These are phyloP conservation scores for Garrulus glandarius DNA, from an alignment of 2,797 vertebrate genomes.

Conservation along the genomic window DNA sequence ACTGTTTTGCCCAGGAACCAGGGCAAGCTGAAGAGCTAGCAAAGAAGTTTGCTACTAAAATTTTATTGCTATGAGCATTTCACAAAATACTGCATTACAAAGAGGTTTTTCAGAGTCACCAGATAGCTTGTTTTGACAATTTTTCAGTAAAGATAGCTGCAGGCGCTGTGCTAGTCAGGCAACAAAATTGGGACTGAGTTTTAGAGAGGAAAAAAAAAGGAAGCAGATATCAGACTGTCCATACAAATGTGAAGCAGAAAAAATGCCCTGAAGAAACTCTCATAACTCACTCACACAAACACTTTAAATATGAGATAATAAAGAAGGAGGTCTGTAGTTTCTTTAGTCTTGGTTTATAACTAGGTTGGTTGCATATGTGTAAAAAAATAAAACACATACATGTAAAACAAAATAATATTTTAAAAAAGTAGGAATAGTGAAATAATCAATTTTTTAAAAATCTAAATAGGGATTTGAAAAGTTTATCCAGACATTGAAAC, in stretches of 20 bases:
- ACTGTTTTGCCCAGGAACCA: neutral
- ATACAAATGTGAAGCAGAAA: neutral
- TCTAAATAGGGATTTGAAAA: neutral
- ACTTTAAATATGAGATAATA: neutral
- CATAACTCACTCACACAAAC: neutral
- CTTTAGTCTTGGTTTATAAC: neutral
- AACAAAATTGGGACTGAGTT: neutral
- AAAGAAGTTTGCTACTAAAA: neutral
- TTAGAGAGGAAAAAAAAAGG: neutral
- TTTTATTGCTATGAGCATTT: neutral
- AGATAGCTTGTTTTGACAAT: constrained; percentile 6
- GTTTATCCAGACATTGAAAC: neutral
- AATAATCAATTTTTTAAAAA: neutral
- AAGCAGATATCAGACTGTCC: neutral
- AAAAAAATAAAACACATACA: neutral
- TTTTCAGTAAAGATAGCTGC: neutral
- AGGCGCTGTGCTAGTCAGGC: neutral
- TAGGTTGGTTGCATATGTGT: neutral
- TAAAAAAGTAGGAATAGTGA: neutral
- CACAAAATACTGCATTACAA: neutral
- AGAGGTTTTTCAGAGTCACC: neutral
- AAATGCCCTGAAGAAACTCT: neutral
- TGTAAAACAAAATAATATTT: neutral
- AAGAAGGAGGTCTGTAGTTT: neutral
- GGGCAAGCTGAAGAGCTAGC: neutral